Evolutionary conservation across 1,140 invertebrate genomes (phyloP).

Genomic region (Trichoplusia ni): DNA sequence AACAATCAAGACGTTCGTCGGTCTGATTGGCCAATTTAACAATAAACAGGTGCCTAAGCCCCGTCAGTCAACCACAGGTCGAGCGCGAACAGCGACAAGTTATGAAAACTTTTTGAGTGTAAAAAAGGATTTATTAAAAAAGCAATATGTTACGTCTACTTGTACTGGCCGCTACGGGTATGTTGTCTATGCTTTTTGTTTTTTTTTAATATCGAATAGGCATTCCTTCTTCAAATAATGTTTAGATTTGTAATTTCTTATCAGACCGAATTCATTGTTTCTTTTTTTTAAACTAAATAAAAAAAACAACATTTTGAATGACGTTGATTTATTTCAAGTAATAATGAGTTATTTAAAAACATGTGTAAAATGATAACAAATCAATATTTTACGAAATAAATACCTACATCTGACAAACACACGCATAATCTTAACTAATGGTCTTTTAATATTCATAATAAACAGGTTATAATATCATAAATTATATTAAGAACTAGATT

Average conservation of each 20-base stretch:
- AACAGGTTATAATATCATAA: too few species aligned
- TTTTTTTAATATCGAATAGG: background rate
- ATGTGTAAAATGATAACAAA: too few species aligned
- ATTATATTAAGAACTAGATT: too few species aligned
- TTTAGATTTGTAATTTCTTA: background rate
- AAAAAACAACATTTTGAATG: too few species aligned
- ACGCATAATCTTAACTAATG: too few species aligned
- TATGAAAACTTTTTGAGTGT: constrained; percentile 27
- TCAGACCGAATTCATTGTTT: too few species aligned
- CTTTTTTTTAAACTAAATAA: too few species aligned
- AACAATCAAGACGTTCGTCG: constrained; percentile 53
- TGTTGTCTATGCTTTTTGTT: constrained; percentile 16
- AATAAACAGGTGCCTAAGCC: constrained; percentile 56
- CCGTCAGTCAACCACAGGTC: constrained; percentile 12
- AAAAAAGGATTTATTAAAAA: constrained; percentile 12
- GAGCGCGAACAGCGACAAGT: background rate
- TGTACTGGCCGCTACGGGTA: constrained; percentile 44
- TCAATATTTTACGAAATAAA: too few species aligned
- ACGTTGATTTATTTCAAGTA: too few species aligned
- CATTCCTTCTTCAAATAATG: background rate
- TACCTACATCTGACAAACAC: too few species aligned
- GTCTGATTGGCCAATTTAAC: constrained; percentile 62
- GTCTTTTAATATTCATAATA: too few species aligned
- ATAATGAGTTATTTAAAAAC: too few species aligned
- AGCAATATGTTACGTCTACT: constrained; percentile 38